Evolutionary conservation across 2,113 vertebrate species (phyloP).

Genomic region (Cephalophus harveyi): DNA sequence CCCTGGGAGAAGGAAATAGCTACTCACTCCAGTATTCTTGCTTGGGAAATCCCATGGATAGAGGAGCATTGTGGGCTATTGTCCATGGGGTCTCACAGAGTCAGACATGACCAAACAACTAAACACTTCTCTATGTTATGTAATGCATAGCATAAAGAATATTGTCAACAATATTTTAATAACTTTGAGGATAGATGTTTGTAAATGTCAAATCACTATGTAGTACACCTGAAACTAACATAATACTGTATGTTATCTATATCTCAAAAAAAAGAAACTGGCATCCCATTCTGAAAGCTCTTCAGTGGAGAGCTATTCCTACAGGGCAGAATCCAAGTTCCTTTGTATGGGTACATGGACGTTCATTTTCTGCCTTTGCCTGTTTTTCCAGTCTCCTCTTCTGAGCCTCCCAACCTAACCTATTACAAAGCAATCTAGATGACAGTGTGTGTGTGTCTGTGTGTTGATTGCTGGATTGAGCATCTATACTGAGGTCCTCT

Average conservation of each 20-base stretch:
- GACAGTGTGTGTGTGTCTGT: not conserved
- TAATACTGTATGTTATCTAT: not conserved
- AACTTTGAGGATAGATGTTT: not conserved
- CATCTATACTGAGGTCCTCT: not conserved
- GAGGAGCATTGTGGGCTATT: not conserved
- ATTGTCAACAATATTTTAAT: not conserved
- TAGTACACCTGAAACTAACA: not conserved
- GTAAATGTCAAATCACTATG: not conserved
- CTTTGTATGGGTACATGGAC: not conserved
- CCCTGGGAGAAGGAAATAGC: not conserved
- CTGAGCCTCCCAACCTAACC: not conserved
- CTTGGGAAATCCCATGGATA: not conserved
- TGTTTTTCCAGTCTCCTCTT: not conserved
- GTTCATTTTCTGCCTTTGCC: not conserved
- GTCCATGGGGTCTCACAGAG: not conserved
- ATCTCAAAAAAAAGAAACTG: not conserved
- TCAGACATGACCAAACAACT: not conserved
- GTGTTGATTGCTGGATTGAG: not conserved
- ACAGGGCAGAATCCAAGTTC: not conserved
- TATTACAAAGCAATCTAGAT: not conserved
- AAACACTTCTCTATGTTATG: not conserved
- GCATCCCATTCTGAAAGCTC: not conserved
- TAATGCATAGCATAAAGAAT: not conserved
- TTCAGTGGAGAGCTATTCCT: slow-evolving; percentile 16
- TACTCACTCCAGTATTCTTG: not conserved